phyloP scores from a whole-genome alignment of 30 jellyfish, hydroid and myxozoan genomes.

The Pseudorhiza aurosa region DNA sequence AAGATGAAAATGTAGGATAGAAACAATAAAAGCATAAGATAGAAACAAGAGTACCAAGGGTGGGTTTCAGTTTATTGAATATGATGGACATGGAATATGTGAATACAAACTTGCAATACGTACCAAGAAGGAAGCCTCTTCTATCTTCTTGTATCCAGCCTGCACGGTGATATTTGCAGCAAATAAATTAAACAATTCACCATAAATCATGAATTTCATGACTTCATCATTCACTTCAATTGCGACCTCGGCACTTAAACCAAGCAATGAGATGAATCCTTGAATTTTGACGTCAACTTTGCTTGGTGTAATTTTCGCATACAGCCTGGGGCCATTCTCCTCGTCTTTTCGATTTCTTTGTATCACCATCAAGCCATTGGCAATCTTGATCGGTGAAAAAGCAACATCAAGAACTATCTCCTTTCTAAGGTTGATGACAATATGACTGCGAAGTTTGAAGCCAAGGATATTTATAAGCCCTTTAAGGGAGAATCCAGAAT shows the following conservation, averaged over 20 bases:
- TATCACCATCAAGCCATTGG: slow-evolving; percentile 63
- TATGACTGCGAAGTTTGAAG: slow-evolving; percentile 58
- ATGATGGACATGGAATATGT: neutral
- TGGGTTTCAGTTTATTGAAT: neutral
- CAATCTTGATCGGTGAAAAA: slow-evolving; percentile 74
- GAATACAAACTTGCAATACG: no score
- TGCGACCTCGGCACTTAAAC: slow-evolving; percentile 66
- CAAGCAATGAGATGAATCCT: slow-evolving; percentile 65
- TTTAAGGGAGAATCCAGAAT: slow-evolving; percentile 72
- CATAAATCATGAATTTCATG: slow-evolving; percentile 47
- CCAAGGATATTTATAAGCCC: slow-evolving; percentile 74
- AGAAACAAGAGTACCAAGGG: no score
- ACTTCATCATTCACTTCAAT: slow-evolving; percentile 73
- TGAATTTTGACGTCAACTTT: slow-evolving; percentile 55
- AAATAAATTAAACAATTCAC: slow-evolving; percentile 74
- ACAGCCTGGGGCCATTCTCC: slow-evolving; percentile 87
- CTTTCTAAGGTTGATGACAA: slow-evolving; percentile 52
- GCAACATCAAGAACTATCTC: slow-evolving; percentile 67
- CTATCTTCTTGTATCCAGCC: slow-evolving; percentile 74
- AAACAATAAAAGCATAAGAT: no score
- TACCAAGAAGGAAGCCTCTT: slow-evolving; percentile 61
- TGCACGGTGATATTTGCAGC: slow-evolving; percentile 79
- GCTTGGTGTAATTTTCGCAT: slow-evolving; percentile 21
- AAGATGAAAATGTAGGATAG: no score
- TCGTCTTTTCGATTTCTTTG: slow-evolving; percentile 55